Percentiles rank a stretch among this genome's conserved stretches.
Conservation (phyloP, 2,113 vertebrate species). For the Dascyllus trimaculatus region DNA sequence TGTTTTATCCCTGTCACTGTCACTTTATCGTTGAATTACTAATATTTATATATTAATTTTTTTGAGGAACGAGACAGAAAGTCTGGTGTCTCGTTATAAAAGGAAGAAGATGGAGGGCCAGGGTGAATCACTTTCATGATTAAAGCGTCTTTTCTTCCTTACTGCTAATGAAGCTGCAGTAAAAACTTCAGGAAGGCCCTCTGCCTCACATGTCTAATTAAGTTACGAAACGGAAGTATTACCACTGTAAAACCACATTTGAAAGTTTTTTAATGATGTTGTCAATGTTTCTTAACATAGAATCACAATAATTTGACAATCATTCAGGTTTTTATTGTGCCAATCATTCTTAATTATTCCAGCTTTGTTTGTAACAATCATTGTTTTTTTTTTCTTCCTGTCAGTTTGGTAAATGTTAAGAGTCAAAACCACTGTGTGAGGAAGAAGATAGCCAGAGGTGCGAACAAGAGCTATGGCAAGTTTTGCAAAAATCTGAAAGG, state of each 20-base stretch:
- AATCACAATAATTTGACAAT: constrained; percentile 25
- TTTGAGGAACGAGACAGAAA: constrained; percentile 23
- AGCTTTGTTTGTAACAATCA: constrained; percentile 7
- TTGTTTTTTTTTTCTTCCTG: background rate
- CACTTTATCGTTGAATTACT: constrained; percentile 24
- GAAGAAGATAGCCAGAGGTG: background rate
- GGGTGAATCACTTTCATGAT: constrained; percentile 43
- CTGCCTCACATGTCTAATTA: background rate
- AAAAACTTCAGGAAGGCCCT: constrained; percentile 3
- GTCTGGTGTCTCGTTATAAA: constrained; percentile 16
- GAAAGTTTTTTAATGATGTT: constrained; percentile 31
- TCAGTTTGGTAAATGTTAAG: background rate
- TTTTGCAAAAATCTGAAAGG: background rate
- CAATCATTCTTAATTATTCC: constrained; percentile 10
- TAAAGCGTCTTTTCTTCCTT: constrained; percentile 46
- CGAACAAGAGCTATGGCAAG: background rate
- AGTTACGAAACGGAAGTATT: constrained; percentile 13
- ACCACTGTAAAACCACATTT: constrained; percentile 7
- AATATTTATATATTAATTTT: constrained; percentile 39
- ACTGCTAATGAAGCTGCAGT: constrained; percentile 46
- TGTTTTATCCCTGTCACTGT: constrained; percentile 39
- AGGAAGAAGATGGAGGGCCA: constrained; percentile 6
- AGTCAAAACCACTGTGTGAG: background rate
- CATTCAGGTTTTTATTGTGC: background rate
- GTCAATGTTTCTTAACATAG: background rate